Evolutionary conservation across 2,888 invertebrate species (phyloP), one percentile per base, ranked within the genome.

Genomic region (Heteromurus nitidus): DNA sequence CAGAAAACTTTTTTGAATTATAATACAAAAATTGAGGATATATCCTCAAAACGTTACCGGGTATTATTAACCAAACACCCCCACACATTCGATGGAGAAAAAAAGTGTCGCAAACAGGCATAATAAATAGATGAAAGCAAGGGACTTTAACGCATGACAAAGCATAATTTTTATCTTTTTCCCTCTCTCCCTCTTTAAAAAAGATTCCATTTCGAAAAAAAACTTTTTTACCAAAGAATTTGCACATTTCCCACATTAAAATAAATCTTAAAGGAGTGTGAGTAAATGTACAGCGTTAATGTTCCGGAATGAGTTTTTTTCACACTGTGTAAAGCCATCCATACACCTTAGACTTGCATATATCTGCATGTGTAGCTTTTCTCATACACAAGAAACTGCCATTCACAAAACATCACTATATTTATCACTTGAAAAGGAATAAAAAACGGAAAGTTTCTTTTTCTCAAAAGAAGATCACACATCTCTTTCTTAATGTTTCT

Each of bases 201-300:
- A 26, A 3, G 11, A 24, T 55, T 30, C 42, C 55, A 3, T 69
- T 22, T 50, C 11, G 55, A 53, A 55, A 69, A 69, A 28, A 26
- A 68, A 9, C 72, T 72, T 65, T 73, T 67, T 68, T 69, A 50
- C 69, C 42, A 70, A 82, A 84, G 80, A 82, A 84, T 85, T 84
- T 86, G 83, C 85, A 86, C 85, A 85, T 86, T 85, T 85, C 79
- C 76, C 79, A 82, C 86, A 86, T 85, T 83, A 80, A 77, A 84
- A 86, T 85, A 85, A 84, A 85, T 85, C 85, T 84, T 80, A 53
- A n/a, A 28, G 70, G 36, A 42, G 30, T 20, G n/a, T n/a, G n/a
- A n/a, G n/a, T n/a, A n/a, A n/a, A 84, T 77, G 77, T 80, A 85
- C 73, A 79, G 77, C 82, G 83, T 85, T 85, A 86, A 84, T 86